Conservation (phyloP, 2,888 invertebrate genomes). For the Luperina testacea region DNA sequence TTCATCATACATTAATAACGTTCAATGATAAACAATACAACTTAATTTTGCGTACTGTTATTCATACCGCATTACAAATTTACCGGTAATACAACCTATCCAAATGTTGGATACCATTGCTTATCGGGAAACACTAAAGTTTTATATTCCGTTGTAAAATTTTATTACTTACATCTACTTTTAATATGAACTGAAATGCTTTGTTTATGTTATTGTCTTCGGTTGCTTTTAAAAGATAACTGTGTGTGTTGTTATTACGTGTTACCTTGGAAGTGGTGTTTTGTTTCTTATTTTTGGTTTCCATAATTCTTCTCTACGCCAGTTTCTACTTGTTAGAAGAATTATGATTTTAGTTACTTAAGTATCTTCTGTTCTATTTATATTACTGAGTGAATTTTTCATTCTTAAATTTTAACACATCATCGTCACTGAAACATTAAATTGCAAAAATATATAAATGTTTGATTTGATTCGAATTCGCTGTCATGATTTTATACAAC, state of each 20-base stretch:
- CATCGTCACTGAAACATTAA: background rate
- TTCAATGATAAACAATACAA: background rate
- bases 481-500: background rate
- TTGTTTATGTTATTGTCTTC: conserved; percentile 53
- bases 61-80: conserved; percentile 58
- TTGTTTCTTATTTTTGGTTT: conserved; percentile 2
- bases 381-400: background rate
- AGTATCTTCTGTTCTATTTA: background rate
- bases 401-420: background rate
- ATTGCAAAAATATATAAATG: background rate
- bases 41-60: conserved; percentile 1
- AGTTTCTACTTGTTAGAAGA: background rate
- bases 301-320: background rate
- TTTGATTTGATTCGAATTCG: background rate
- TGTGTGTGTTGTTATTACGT: conserved; percentile 39
- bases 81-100: conserved; percentile 66
- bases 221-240: conserved; percentile 56
- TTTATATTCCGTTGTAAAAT: conserved; percentile 78
- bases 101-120: conserved; percentile 69
- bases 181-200: conserved; percentile 70
- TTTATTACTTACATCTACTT: conserved; percentile 77
- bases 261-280: background rate
- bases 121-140: conserved; percentile 80
- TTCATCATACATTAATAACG: background rate
- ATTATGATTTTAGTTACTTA: background rate